Percentiles rank a stretch among this genome's conserved stretches.
Conservation (phyloP, 2,888 invertebrate species). For the Leptopilina drosophilae region DNA sequence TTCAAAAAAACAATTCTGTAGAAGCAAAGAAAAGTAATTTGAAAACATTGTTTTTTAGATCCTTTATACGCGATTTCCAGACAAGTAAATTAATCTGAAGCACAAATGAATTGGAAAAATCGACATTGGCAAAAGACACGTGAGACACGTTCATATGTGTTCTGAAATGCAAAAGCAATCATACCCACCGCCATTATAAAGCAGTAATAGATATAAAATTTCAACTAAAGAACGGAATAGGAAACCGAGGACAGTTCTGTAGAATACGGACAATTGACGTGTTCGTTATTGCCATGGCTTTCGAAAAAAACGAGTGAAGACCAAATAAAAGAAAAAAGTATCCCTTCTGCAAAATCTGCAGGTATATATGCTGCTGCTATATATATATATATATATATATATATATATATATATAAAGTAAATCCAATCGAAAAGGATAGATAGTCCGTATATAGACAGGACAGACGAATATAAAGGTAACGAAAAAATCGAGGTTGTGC, state of each 20-base stretch:
- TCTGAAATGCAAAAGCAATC: slow-evolving; percentile 33
- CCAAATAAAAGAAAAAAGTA: slow-evolving; percentile 34
- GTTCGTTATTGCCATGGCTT: slow-evolving; percentile 64
- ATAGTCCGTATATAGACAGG: slow-evolving; percentile 37
- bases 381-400: neutral
- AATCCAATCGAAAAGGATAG: slow-evolving; percentile 40
- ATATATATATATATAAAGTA: slow-evolving; percentile 11
- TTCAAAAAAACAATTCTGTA: too few relatives aligned
- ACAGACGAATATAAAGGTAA: slow-evolving; percentile 2
- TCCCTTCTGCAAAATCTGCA: slow-evolving; percentile 32
- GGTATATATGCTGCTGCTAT: too few relatives aligned
- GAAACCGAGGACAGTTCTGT: slow-evolving; percentile 51
- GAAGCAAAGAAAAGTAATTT: neutral
- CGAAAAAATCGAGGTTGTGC: slow-evolving; percentile 27
- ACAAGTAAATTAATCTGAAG: slow-evolving; percentile 30
- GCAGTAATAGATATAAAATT: slow-evolving; percentile 37
- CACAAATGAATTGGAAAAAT: slow-evolving; percentile 23
- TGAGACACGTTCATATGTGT: slow-evolving; percentile 28
- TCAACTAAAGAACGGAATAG: slow-evolving; percentile 28
- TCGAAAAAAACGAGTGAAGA: slow-evolving; percentile 43
- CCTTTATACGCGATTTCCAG: neutral
- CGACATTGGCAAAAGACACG: slow-evolving; percentile 22
- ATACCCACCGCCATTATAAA: slow-evolving; percentile 31
- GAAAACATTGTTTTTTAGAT: slow-evolving; percentile 2
- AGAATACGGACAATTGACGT: slow-evolving; percentile 65